phyloP scores from a whole-genome alignment of 2,888 invertebrate species.

The Troides oblongomaculatus region DNA sequence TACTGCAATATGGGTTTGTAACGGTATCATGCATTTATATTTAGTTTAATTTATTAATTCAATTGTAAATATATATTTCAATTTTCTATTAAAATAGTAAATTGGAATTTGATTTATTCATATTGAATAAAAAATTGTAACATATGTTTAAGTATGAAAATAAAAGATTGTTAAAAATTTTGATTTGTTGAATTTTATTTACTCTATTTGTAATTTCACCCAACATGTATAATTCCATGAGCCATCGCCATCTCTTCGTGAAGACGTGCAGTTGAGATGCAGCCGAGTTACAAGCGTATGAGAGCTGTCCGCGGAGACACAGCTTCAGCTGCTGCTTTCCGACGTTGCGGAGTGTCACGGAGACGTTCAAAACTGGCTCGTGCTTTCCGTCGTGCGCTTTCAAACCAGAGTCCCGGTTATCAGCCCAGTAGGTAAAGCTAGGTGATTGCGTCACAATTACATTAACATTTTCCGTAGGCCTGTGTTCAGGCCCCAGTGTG shows the following conservation, averaged over 20 bases:
- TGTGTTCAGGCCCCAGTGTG: slow-evolving; percentile 55
- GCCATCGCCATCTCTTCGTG: slow-evolving; percentile 65
- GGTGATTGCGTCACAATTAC: slow-evolving; percentile 59
- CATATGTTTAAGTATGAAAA: slow-evolving; percentile 78
- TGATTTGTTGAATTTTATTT: slow-evolving; percentile 55
- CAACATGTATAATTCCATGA: slow-evolving; percentile 78
- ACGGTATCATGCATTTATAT: slow-evolving; percentile 77
- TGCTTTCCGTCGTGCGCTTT: slow-evolving; percentile 48
- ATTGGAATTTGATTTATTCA: slow-evolving; percentile 75
- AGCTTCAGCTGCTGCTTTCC: slow-evolving; percentile 39
- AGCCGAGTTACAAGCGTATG: slow-evolving; percentile 52
- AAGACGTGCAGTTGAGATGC: slow-evolving; percentile 55
- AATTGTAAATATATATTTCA: slow-evolving; percentile 66
- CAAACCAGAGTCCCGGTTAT: slow-evolving; percentile 65
- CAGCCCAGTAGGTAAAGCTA: slow-evolving; percentile 76
- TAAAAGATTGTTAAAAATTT: slow-evolving; percentile 59
- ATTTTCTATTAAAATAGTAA: slow-evolving; percentile 65
- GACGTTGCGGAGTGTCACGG: slow-evolving; percentile 42
- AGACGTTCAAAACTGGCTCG: slow-evolving; percentile 47
- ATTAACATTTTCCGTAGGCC: slow-evolving; percentile 37
- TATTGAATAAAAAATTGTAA: slow-evolving; percentile 78
- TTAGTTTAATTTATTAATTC: slow-evolving; percentile 46
- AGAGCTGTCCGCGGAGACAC: slow-evolving; percentile 39
- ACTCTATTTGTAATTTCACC: slow-evolving; percentile 65
- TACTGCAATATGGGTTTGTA: slow-evolving; percentile 81